phyloP scores from a whole-genome alignment of 1,140 invertebrate species.

The Mamestra configurata region DNA sequence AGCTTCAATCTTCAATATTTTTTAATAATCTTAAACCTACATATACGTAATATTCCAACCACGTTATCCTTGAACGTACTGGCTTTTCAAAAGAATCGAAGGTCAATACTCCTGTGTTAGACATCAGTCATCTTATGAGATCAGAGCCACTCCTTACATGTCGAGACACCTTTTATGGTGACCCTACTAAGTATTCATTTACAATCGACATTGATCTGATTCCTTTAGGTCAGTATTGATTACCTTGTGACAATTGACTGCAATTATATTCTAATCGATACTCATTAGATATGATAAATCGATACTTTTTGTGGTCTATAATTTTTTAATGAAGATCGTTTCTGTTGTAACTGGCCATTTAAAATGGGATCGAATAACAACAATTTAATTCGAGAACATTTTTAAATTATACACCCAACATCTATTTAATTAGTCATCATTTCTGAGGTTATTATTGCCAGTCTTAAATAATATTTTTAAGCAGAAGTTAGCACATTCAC shows the following conservation, averaged over 20 bases:
- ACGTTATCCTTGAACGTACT: constrained; percentile 33
- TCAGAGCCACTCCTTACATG: constrained; percentile 57
- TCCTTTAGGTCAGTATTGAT: constrained; percentile 44
- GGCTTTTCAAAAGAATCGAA: constrained; percentile 27
- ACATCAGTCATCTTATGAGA: constrained; percentile 55
- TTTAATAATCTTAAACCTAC: not conserved
- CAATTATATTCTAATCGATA: constrained; percentile 15
- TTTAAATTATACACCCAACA: not conserved
- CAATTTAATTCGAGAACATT: not conserved
- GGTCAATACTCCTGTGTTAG: constrained; percentile 47
- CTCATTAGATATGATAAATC: not conserved
- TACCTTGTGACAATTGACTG: constrained; percentile 30
- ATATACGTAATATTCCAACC: constrained; percentile 29
- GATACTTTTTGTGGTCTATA: constrained; percentile 2
- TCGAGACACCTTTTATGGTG: constrained; percentile 8
- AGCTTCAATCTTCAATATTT: not conserved
- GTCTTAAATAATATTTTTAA: constrained; percentile 20
- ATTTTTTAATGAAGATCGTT: not conserved
- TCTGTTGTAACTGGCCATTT: constrained; percentile 3
- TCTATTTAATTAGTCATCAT: not conserved
- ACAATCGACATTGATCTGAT: constrained; percentile 41
- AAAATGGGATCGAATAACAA: not conserved
- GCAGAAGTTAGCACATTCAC: constrained; percentile 3
- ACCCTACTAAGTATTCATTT: constrained; percentile 11
- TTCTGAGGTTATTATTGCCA: constrained; percentile 22